A percentile compares a stretch with the other conserved stretches of the same genome.
Evolutionary conservation across 2,113 vertebrate genomes (phyloP).

Genomic region (Buteo buteo): DNA sequence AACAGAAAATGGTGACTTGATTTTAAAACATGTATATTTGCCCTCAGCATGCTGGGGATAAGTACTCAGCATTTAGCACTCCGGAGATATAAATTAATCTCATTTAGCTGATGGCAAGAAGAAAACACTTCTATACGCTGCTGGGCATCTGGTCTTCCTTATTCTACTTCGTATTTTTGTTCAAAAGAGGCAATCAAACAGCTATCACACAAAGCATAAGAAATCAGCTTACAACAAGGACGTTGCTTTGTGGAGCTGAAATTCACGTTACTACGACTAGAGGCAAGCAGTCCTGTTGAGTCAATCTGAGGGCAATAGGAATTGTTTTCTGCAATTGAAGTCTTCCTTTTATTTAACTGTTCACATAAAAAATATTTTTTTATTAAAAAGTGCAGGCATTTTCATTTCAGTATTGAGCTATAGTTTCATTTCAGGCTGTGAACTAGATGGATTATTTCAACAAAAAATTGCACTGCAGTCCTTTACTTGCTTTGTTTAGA

Average conservation of each 20-base stretch:
- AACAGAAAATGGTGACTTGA: neutral
- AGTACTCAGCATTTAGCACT: neutral
- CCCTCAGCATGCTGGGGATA: neutral
- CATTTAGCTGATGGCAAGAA: neutral
- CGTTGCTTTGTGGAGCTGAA: accelerated
- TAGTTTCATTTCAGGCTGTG: neutral
- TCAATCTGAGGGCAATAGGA: neutral
- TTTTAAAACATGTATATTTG: accelerated
- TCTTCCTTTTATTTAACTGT: neutral
- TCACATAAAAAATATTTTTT: neutral
- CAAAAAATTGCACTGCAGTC: neutral
- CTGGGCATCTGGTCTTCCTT: neutral
- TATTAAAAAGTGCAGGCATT: neutral
- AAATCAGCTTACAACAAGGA: neutral
- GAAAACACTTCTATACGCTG: neutral
- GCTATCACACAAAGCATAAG: neutral
- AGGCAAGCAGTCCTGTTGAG: neutral
- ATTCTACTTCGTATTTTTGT: neutral
- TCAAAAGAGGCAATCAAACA: neutral
- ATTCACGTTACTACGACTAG: neutral
- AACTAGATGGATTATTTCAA: neutral
- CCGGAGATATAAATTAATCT: neutral
- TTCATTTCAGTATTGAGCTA: no score
- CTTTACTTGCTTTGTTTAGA: neutral
- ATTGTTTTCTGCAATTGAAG: neutral